Evolutionary conservation across 2,888 invertebrate species (phyloP).

Genomic region (Rotaria magnacalcarata): DNA sequence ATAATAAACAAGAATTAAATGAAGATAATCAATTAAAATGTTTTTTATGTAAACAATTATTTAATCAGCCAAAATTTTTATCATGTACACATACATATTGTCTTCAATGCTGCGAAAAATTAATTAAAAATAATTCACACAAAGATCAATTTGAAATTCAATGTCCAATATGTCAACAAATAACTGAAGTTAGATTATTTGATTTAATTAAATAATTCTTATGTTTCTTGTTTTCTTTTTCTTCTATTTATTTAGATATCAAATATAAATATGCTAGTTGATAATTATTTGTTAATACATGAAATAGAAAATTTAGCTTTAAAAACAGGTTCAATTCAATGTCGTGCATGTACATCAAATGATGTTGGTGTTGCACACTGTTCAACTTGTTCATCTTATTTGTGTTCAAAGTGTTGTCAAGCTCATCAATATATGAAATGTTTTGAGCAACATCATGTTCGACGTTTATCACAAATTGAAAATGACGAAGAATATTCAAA

Average conservation of each 20-base stretch:
- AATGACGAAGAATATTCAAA: slow-evolving; percentile 2
- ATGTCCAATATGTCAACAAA: slow-evolving; percentile 71
- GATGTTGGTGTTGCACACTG: slow-evolving; percentile 88
- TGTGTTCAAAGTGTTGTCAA: slow-evolving; percentile 86
- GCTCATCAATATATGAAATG: slow-evolving; percentile 94
- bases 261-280: slow-evolving; percentile 68
- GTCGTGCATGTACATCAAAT: slow-evolving; percentile 90
- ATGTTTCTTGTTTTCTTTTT: neutral
- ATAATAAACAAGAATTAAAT: neutral
- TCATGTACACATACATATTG: slow-evolving; percentile 88
- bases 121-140: slow-evolving; percentile 64
- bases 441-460: slow-evolving; percentile 77
- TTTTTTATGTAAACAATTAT: slow-evolving; percentile 61
- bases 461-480: neutral
- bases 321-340: slow-evolving; percentile 68
- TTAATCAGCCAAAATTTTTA: slow-evolving; percentile 77
- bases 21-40: slow-evolving; percentile 48
- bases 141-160: slow-evolving; percentile 48
- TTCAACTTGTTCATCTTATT: slow-evolving; percentile 85
- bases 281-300: slow-evolving; percentile 76
- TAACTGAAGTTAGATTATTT: slow-evolving; percentile 63
- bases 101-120: slow-evolving; percentile 68
- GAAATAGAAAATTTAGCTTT: slow-evolving; percentile 64
- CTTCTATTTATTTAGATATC: slow-evolving; percentile 48
- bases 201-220: neutral